Evolutionary conservation across 2,888 invertebrate genomes (phyloP).

Genomic region (Empis livida): DNA sequence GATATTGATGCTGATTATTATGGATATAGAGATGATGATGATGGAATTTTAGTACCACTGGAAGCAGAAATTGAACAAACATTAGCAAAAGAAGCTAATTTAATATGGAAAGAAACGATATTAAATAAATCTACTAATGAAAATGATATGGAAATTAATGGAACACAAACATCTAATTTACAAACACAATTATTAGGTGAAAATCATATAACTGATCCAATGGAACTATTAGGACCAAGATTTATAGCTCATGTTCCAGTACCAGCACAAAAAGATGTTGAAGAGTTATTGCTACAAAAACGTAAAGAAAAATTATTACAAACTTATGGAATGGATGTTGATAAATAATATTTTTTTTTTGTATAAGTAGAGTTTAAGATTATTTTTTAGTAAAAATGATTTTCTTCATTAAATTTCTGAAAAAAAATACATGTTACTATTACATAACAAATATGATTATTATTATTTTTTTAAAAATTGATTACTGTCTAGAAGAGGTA

Average conservation of each 20-base stretch:
- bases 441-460: no score
- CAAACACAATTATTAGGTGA: neutral
- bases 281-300: slow-evolving; percentile 75
- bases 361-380: no score
- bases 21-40: slow-evolving; percentile 97
- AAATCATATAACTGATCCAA: slow-evolving; percentile 21
- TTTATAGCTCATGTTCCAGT: slow-evolving; percentile 82
- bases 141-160: slow-evolving; percentile 46
- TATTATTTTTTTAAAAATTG: no score
- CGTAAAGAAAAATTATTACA: slow-evolving; percentile 87
- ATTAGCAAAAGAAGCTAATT: slow-evolving; percentile 45
- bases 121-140: slow-evolving; percentile 44
- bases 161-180: slow-evolving; percentile 6
- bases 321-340: slow-evolving; percentile 55
- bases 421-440: no score
- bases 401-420: no score
- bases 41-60: slow-evolving; percentile 81
- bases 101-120: slow-evolving; percentile 58
- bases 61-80: slow-evolving; percentile 69
- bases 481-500: no score
- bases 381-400: no score
- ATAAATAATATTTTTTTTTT: slow-evolving; percentile 17
- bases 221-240: slow-evolving; percentile 38
- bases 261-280: slow-evolving; percentile 88
- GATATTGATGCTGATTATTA: slow-evolving; percentile 99